These are phyloP conservation scores for Dicrostonyx torquatus DNA, from an alignment of 2,797 vertebrate genomes.

Conservation along the genomic window DNA sequence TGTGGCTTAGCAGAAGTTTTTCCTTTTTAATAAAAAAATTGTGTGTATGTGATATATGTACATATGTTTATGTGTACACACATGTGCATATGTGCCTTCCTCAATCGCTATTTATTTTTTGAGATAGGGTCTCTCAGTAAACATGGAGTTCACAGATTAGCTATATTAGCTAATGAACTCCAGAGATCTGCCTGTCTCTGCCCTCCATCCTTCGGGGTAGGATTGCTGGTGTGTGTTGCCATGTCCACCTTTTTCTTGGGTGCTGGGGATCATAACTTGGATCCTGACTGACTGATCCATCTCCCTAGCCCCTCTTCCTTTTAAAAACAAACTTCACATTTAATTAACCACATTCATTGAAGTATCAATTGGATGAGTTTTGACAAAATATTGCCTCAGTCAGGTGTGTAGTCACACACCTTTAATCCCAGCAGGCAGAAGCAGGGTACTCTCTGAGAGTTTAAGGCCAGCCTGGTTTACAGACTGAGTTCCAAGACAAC, in stretches of 20 bases:
- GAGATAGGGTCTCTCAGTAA: too few relatives aligned
- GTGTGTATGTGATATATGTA: neutral
- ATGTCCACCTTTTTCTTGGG: neutral
- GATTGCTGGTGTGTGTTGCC: neutral
- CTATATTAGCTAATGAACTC: too few relatives aligned
- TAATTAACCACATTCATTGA: neutral
- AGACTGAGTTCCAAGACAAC: too few relatives aligned
- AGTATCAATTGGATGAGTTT: neutral
- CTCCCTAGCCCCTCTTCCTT: neutral
- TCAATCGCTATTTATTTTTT: too few relatives aligned
- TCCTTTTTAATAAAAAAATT: neutral
- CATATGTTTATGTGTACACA: too few relatives aligned
- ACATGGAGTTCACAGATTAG: too few relatives aligned
- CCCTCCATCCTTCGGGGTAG: neutral
- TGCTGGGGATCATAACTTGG: neutral
- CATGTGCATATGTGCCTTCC: too few relatives aligned
- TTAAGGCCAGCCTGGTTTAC: too few relatives aligned
- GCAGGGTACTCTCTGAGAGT: too few relatives aligned
- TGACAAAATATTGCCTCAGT: neutral
- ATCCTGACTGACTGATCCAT: neutral
- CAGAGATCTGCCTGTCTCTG: too few relatives aligned
- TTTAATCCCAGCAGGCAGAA: too few relatives aligned
- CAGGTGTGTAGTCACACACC: too few relatives aligned
- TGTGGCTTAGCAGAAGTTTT: slow-evolving; percentile 12
- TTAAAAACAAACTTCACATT: neutral